These are phyloP conservation scores for Bruchidius siliquastri DNA, from an alignment of 2,888 invertebrate genomes.

Conservation along the genomic window DNA sequence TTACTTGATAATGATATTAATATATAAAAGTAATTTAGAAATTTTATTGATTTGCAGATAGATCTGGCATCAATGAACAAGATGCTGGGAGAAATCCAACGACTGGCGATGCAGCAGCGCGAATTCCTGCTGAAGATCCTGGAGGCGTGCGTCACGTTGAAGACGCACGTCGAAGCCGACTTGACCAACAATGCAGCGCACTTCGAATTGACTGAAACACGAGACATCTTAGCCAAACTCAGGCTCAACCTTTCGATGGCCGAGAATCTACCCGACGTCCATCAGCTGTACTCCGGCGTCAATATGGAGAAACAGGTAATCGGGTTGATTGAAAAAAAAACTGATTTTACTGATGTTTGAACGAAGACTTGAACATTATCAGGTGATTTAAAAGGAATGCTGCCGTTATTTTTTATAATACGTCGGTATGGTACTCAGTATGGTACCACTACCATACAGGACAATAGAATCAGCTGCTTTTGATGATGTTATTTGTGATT, in stretches of 20 bases:
- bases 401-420: too few relatives aligned
- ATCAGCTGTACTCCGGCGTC: constrained; percentile 57
- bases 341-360: too few relatives aligned
- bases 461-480: too few relatives aligned
- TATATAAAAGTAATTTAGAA: too few relatives aligned
- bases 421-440: too few relatives aligned
- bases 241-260: constrained; percentile 57
- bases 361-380: too few relatives aligned
- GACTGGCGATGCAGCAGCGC: constrained; percentile 65
- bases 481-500: too few relatives aligned
- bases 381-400: too few relatives aligned
- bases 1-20: too few relatives aligned
- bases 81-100: constrained; percentile 65
- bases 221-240: constrained; percentile 59
- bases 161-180: constrained; percentile 71
- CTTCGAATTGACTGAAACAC: constrained; percentile 62
- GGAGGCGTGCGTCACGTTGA: constrained; percentile 69
- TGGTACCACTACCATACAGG: too few relatives aligned
- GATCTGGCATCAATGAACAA: constrained; percentile 66
- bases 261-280: constrained; percentile 57
- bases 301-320: constrained; percentile 57
- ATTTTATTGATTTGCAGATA: constrained; percentile 38
- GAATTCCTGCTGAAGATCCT: constrained; percentile 68
- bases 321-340: too few relatives aligned
- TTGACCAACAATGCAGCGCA: constrained; percentile 64